Conservation (phyloP, 2,797 vertebrate species). For the Girardinus metallicus region DNA sequence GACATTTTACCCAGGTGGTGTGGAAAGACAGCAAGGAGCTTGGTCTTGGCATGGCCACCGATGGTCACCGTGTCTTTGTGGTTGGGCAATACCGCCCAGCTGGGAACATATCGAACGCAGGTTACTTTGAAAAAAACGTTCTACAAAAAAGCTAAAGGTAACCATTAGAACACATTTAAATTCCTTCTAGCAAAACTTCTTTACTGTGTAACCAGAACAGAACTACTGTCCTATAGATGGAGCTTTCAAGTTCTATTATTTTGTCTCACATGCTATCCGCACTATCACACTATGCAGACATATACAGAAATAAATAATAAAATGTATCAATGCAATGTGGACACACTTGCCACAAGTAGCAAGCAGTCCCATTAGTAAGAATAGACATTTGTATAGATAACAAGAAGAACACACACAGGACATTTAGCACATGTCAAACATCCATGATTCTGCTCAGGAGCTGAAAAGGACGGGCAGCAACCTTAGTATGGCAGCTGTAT, state of each 20-base stretch:
- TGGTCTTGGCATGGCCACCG: slow-evolving; percentile 69
- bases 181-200: background rate
- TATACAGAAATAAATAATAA: background rate
- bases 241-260: background rate
- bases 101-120: slow-evolving; percentile 61
- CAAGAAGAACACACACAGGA: background rate
- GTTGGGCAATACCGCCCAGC: slow-evolving; percentile 74
- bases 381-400: background rate
- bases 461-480: too few species aligned
- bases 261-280: background rate
- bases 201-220: background rate
- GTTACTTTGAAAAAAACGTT: slow-evolving; percentile 66
- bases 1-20: slow-evolving; percentile 80
- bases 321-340: background rate
- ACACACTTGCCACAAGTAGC: background rate
- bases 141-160: slow-evolving; percentile 43
- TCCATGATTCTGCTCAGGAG: too few species aligned
- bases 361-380: background rate
- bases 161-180: slow-evolving; percentile 9
- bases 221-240: too few species aligned
- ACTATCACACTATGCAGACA: background rate
- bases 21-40: slow-evolving; percentile 72
- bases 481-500: too few species aligned
- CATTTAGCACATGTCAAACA: too few species aligned
- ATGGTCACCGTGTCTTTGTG: slow-evolving; percentile 51